phyloP scores from a whole-genome alignment of 2,113 vertebrate species.

The Callorhinus ursinus region DNA sequence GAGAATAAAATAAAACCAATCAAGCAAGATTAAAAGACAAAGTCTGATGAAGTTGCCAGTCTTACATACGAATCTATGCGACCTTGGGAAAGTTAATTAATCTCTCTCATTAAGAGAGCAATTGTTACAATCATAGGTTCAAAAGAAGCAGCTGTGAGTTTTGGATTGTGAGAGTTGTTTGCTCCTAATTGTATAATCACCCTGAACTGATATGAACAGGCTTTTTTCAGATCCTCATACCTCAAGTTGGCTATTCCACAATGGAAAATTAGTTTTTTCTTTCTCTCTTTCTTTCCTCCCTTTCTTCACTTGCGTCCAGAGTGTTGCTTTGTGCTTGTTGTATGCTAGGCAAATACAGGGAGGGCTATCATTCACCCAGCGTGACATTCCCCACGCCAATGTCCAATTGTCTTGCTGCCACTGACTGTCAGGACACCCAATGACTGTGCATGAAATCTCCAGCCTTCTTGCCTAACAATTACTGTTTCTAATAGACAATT shows the following conservation, averaged over 20 bases:
- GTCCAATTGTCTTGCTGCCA: background rate
- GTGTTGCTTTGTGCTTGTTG: background rate
- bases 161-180: background rate
- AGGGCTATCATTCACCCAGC: background rate
- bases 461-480: background rate
- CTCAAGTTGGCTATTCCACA: background rate
- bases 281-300: background rate
- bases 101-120: constrained; percentile 45
- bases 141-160: background rate
- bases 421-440: background rate
- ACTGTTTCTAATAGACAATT: background rate
- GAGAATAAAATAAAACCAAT: constrained; percentile 45
- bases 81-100: constrained; percentile 46
- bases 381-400: background rate
- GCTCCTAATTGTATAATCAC: background rate
- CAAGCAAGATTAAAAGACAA: constrained; percentile 45
- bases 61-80: background rate
- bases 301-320: background rate
- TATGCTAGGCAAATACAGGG: background rate
- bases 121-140: background rate
- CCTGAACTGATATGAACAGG: background rate
- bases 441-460: background rate
- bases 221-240: background rate
- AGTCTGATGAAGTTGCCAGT: constrained; percentile 20
- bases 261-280: background rate